Evolutionary conservation across 2,797 vertebrate species (phyloP).

Genomic region (Parotocinclus haroldoi): DNA sequence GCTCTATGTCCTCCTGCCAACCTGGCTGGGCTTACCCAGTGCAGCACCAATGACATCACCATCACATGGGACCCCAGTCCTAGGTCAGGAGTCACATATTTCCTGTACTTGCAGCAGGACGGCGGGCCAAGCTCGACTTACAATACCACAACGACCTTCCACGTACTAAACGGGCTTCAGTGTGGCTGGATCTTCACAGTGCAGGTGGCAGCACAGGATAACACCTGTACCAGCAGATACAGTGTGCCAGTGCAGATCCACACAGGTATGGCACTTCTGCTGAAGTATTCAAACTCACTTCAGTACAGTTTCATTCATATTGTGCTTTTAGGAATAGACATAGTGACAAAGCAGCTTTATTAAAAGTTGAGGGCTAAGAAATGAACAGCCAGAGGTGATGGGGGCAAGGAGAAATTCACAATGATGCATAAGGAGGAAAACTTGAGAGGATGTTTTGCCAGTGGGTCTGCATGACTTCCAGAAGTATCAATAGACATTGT

Average conservation of each 20-base stretch:
- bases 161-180: constrained; percentile 47
- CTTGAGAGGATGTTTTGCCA: too few relatives aligned
- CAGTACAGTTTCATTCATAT: too few relatives aligned
- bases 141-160: constrained; percentile 45
- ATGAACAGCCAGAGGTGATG: too few relatives aligned
- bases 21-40: constrained; percentile 54
- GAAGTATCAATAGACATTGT: too few relatives aligned
- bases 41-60: constrained; percentile 61
- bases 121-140: constrained; percentile 34
- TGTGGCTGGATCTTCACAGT: constrained; percentile 59
- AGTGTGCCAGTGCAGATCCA: constrained; percentile 40
- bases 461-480: too few relatives aligned
- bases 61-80: constrained; percentile 64
- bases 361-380: too few relatives aligned
- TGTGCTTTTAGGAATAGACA: too few relatives aligned
- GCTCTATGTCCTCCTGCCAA: constrained; percentile 68
- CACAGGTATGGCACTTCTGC: too few relatives aligned
- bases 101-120: constrained; percentile 45
- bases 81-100: constrained; percentile 51
- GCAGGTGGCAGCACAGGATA: constrained; percentile 54
- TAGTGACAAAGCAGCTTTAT: too few relatives aligned
- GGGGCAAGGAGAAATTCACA: too few relatives aligned
- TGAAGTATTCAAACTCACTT: too few relatives aligned
- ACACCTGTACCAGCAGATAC: constrained; percentile 60
- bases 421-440: too few relatives aligned